Percentiles rank a stretch among this genome's conserved stretches.
Evolutionary conservation across 2,888 invertebrate genomes (phyloP).

Genomic region (Marronus borbonicus): DNA sequence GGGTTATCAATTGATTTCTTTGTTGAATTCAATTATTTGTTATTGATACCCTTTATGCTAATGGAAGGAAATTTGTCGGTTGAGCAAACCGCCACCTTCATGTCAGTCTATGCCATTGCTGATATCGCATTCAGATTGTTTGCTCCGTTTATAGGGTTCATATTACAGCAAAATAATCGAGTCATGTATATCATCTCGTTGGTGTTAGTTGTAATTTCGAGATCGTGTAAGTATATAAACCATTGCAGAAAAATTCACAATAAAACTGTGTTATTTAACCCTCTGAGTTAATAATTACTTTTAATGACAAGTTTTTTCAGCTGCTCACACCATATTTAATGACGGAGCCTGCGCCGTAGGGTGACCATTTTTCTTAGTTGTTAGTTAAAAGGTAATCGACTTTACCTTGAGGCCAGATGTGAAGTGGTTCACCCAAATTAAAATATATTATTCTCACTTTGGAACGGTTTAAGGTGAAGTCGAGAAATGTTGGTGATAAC

Average conservation of each 20-base stretch:
- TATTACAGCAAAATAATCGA: slow-evolving; percentile 74
- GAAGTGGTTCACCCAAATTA: too few species aligned
- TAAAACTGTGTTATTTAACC: background rate
- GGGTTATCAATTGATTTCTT: slow-evolving; percentile 77
- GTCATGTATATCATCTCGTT: slow-evolving; percentile 76
- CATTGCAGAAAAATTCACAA: background rate
- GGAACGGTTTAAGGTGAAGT: too few species aligned
- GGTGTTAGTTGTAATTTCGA: slow-evolving; percentile 72
- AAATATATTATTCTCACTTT: too few species aligned
- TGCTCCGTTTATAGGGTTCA: slow-evolving; percentile 77
- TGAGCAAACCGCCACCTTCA: slow-evolving; percentile 73
- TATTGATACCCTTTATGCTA: slow-evolving; percentile 76
- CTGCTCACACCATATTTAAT: too few species aligned
- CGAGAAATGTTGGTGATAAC: too few species aligned
- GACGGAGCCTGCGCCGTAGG: too few species aligned
- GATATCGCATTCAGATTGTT: slow-evolving; percentile 74
- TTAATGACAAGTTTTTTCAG: background rate
- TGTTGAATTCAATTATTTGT: slow-evolving; percentile 77
- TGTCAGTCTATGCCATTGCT: slow-evolving; percentile 72
- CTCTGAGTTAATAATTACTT: background rate
- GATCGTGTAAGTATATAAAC: slow-evolving; percentile 73
- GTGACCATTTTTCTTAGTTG: too few species aligned
- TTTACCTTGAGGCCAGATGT: too few species aligned
- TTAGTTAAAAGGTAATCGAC: too few species aligned
- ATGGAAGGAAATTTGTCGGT: slow-evolving; percentile 74